Conservation (phyloP, 2,888 invertebrate genomes). For the Uropetala carovei region DNA sequence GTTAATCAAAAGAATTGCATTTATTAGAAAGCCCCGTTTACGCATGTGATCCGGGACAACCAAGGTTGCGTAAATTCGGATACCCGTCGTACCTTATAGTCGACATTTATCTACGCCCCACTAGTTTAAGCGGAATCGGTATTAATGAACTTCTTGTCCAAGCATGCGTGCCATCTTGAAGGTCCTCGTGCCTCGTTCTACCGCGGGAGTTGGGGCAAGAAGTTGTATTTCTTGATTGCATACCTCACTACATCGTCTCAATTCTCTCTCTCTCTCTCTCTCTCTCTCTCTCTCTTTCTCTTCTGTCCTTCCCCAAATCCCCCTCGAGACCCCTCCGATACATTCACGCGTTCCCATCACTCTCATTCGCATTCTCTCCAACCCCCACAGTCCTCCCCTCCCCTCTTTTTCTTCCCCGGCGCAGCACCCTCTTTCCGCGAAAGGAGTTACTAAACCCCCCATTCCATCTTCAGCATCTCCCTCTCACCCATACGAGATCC, state of each 20-base stretch:
- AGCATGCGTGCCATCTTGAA: not conserved
- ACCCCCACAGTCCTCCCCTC: not conserved
- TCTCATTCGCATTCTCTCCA: not conserved
- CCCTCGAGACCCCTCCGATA: conserved; percentile 19
- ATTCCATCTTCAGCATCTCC: not conserved
- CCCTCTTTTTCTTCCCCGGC: not conserved
- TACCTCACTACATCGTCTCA: conserved; percentile 36
- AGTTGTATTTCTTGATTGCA: conserved; percentile 45
- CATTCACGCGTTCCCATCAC: not conserved
- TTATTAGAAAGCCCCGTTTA: too few species aligned
- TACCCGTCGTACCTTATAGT: not conserved
- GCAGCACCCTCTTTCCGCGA: not conserved
- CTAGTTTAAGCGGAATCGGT: conserved; percentile 34
- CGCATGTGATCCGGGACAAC: too few species aligned
- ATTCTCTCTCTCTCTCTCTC: conserved; percentile 31
- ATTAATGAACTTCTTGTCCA: conserved; percentile 39
- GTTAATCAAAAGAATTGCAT: too few species aligned
- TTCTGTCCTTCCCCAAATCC: not conserved
- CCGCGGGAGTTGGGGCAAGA: not conserved
- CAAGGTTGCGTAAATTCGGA: too few species aligned
- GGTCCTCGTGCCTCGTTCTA: not conserved
- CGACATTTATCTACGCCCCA: not conserved
- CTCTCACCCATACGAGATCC: not conserved
- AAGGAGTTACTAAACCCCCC: not conserved
- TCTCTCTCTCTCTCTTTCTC: conserved; percentile 11